Conservation (phyloP, 37 sponge, comb jelly and placozoan species). For the Dysidea cf. avara region DNA sequence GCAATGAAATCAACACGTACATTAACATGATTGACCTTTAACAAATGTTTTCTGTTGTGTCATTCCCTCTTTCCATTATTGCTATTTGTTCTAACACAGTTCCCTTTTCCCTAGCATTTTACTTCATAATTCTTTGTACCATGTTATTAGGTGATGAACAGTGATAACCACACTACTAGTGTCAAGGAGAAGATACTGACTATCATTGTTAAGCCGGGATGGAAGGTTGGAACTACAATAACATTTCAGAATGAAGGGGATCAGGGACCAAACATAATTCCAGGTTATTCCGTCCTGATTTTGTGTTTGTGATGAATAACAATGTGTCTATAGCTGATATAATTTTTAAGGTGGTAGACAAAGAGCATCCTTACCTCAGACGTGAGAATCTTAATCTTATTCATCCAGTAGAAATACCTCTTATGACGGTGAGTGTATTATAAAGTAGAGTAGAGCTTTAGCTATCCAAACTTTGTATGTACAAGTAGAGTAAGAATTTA, state of each 20-base stretch:
- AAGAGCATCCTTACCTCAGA: constrained; percentile 72
- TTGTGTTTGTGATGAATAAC: not conserved
- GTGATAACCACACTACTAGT: constrained; percentile 90
- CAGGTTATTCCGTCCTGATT: constrained; percentile 46
- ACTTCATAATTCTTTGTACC: too few relatives aligned
- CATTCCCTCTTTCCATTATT: not conserved
- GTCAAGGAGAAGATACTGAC: constrained; percentile 91
- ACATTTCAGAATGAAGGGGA: constrained; percentile 95
- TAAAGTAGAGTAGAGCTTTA: not conserved
- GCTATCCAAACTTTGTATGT: not conserved
- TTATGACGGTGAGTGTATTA: constrained; percentile 46
- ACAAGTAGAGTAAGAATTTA: not conserved
- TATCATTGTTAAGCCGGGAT: constrained; percentile 84
- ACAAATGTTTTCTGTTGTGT: not conserved
- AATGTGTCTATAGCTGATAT: constrained; percentile 78
- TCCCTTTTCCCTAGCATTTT: not conserved
- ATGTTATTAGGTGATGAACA: constrained; percentile 85
- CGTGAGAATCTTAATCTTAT: constrained; percentile 72
- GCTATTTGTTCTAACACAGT: not conserved
- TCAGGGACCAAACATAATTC: constrained; percentile 92
- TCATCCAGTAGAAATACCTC: constrained; percentile 73
- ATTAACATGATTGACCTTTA: too few relatives aligned
- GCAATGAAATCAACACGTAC: too few relatives aligned
- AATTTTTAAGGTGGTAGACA: constrained; percentile 85
- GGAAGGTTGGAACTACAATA: constrained; percentile 89